Conservation (phyloP, 1,140 invertebrate genomes). For the Hermetia illucens region DNA sequence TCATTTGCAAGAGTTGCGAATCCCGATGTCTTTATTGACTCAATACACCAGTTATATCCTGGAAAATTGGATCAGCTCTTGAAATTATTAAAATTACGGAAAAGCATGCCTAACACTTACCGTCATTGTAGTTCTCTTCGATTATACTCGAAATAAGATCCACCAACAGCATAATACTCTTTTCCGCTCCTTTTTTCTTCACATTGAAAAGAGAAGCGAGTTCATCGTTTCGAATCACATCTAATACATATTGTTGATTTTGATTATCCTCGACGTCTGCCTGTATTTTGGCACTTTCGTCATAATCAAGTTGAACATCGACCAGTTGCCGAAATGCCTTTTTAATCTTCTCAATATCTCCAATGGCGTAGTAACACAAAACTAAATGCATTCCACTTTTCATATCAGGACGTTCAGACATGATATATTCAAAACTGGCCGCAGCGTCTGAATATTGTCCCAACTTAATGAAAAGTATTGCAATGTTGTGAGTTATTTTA, state of each 20-base stretch:
- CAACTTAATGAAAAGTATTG: conserved; percentile 88
- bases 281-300: conserved; percentile 61
- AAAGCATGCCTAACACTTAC: conserved; percentile 29
- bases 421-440: conserved; percentile 94
- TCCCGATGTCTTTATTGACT: conserved; percentile 62
- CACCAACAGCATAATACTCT: conserved; percentile 76
- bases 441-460: conserved; percentile 92
- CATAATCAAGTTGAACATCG: conserved; percentile 69
- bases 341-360: conserved; percentile 90
- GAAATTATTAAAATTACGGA: background rate
- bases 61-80: conserved; percentile 9
- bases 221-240: conserved; percentile 68
- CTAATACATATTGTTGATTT: conserved; percentile 37
- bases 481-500: conserved; percentile 98
- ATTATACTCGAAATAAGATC: conserved; percentile 84
- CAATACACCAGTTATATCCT: conserved; percentile 62
- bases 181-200: conserved; percentile 63
- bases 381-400: conserved; percentile 82
- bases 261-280: conserved; percentile 7
- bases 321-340: conserved; percentile 80
- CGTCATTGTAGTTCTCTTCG: conserved; percentile 60
- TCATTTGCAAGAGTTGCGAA: conserved; percentile 70
- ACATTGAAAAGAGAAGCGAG: conserved; percentile 62
- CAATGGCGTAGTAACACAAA: conserved; percentile 84
- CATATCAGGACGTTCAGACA: conserved; percentile 87